Evolutionary conservation across 2,888 invertebrate genomes (phyloP).

Genomic region (Zootermopsis nevadensis): DNA sequence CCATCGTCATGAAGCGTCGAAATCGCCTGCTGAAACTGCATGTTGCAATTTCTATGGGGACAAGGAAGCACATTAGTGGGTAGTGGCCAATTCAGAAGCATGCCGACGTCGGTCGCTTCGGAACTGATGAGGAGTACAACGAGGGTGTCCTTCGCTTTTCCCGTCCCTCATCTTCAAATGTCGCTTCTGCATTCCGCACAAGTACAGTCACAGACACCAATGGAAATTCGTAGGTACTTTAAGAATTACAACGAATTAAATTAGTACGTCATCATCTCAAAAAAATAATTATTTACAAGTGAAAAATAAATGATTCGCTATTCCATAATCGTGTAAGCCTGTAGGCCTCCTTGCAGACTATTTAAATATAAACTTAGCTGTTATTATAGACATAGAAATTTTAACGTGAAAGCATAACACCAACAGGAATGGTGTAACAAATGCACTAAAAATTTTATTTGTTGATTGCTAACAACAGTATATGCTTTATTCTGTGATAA

Average conservation of each 20-base stretch:
- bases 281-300: too few species aligned
- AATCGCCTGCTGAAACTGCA: background rate
- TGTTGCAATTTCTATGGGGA: constrained; percentile 31
- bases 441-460: too few species aligned
- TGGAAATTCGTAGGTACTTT: too few species aligned
- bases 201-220: constrained; percentile 8
- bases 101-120: background rate
- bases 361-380: too few species aligned
- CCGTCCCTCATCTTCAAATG: constrained; percentile 22
- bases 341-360: too few species aligned
- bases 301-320: background rate
- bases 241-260: too few species aligned
- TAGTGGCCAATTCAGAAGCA: constrained; percentile 28
- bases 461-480: too few species aligned
- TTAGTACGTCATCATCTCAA: background rate
- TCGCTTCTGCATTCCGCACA: background rate
- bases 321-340: too few species aligned
- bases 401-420: too few species aligned
- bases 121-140: constrained; percentile 24
- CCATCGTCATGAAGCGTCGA: background rate
- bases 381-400: too few species aligned
- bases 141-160: background rate
- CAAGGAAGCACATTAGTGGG: background rate
- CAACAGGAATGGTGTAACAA: too few species aligned
- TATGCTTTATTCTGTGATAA: too few species aligned